phyloP scores from a whole-genome alignment of 1,140 invertebrate species.

The Anoplolepis gracilipes region DNA sequence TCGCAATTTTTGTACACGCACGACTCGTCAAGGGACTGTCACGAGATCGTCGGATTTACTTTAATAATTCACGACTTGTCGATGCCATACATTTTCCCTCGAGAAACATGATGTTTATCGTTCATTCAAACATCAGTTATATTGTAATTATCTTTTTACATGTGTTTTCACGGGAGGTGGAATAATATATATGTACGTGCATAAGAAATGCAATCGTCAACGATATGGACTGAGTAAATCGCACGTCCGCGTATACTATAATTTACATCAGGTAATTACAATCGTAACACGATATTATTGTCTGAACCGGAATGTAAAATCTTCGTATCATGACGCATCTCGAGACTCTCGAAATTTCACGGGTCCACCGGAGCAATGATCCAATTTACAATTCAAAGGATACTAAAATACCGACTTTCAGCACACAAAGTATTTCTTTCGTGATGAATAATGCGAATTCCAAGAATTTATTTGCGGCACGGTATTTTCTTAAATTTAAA shows the following conservation, averaged over 20 bases:
- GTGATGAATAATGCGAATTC: neutral
- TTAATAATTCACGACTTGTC: no score
- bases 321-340: neutral
- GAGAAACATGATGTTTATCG: neutral
- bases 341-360: neutral
- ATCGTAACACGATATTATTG: constrained; percentile 13
- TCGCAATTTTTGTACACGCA: neutral
- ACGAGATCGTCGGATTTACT: neutral
- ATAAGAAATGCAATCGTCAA: neutral
- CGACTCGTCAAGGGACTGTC: neutral
- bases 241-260: neutral
- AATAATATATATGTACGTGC: no score
- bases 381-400: constrained; percentile 8
- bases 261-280: neutral
- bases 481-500: neutral
- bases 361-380: neutral
- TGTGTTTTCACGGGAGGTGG: no score
- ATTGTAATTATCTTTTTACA: no score
- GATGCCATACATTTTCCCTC: neutral
- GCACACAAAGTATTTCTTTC: neutral
- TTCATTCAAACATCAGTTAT: neutral
- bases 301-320: constrained; percentile 1
- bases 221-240: neutral
- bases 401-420: neutral
- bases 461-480: neutral